Percentiles rank a stretch among this genome's conserved stretches.
These are phyloP conservation scores for Amphipyra tragopoginis DNA, from an alignment of 2,888 invertebrate genomes.

Conservation along the genomic window DNA sequence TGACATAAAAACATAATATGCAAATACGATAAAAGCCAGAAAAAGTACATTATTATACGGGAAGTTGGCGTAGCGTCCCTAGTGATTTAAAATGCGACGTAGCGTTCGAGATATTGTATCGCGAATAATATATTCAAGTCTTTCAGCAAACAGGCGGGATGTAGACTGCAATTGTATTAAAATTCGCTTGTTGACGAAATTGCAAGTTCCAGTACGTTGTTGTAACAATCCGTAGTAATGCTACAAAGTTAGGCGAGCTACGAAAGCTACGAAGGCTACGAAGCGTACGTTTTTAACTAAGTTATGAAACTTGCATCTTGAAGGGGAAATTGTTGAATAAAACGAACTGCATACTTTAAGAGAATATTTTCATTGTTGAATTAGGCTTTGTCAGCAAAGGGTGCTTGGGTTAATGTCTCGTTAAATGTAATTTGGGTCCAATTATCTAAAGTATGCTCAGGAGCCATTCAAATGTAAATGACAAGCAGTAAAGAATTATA, in stretches of 20 bases:
- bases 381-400: slow-evolving; percentile 27
- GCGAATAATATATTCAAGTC: slow-evolving; percentile 52
- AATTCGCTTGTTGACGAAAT: slow-evolving; percentile 56
- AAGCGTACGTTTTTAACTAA: slow-evolving; percentile 49
- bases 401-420: slow-evolving; percentile 44
- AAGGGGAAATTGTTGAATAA: slow-evolving; percentile 23
- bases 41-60: slow-evolving; percentile 24
- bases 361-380: slow-evolving; percentile 17
- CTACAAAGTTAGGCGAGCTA: slow-evolving; percentile 48
- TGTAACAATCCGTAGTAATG: slow-evolving; percentile 47
- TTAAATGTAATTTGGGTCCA: slow-evolving; percentile 50
- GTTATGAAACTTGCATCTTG: slow-evolving; percentile 42
- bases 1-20: slow-evolving; percentile 11
- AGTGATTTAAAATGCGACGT: slow-evolving; percentile 48
- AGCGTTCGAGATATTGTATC: slow-evolving; percentile 48
- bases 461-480: slow-evolving; percentile 44
- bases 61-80: slow-evolving; percentile 46
- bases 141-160: slow-evolving; percentile 43
- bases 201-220: slow-evolving; percentile 54
- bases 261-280: slow-evolving; percentile 23
- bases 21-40: slow-evolving; percentile 23
- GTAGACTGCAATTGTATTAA: slow-evolving; percentile 58
- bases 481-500: slow-evolving; percentile 43
- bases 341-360: slow-evolving; percentile 26
- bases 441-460: slow-evolving; percentile 50